Evolutionary conservation across 2,797 vertebrate genomes (phyloP).

Genomic region (Cuculus canorus): DNA sequence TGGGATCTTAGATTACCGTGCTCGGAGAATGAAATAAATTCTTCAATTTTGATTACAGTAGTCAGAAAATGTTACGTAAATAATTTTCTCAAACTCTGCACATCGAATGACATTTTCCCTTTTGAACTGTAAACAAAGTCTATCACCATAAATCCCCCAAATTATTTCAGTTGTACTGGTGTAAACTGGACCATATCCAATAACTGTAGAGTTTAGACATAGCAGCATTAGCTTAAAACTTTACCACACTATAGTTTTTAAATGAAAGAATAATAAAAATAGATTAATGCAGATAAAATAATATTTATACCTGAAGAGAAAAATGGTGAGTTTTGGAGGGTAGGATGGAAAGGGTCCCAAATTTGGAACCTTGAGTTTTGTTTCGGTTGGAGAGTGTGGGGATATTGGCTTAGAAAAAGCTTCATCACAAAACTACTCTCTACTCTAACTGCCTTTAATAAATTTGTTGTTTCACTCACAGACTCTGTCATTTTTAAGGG

Average conservation of each 20-base stretch:
- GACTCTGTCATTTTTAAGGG: not conserved
- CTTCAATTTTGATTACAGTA: slow-evolving; percentile 36
- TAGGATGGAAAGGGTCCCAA: rapidly evolving
- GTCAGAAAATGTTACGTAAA: slow-evolving; percentile 27
- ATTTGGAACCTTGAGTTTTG: not conserved
- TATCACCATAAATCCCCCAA: not conserved
- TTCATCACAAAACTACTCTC: not conserved
- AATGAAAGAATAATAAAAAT: not conserved
- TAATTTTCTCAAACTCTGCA: not conserved
- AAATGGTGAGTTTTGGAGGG: rapidly evolving
- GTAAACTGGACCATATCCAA: not conserved
- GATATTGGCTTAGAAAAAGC: not conserved
- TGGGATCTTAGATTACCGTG: slow-evolving; percentile 29
- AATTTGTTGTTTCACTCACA: not conserved
- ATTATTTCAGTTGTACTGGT: not conserved
- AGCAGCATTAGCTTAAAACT: not conserved
- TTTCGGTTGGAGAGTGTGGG: rapidly evolving
- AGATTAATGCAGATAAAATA: not conserved
- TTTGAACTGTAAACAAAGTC: slow-evolving; percentile 38
- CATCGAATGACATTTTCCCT: slow-evolving; percentile 10
- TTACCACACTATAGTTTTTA: not conserved
- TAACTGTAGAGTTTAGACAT: not conserved
- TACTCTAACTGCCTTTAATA: not conserved
- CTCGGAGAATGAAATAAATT: slow-evolving; percentile 7
- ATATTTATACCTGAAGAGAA: not conserved